These are phyloP conservation scores for Harpegnathos saltator DNA, from an alignment of 1,140 invertebrate genomes.

Conservation along the genomic window DNA sequence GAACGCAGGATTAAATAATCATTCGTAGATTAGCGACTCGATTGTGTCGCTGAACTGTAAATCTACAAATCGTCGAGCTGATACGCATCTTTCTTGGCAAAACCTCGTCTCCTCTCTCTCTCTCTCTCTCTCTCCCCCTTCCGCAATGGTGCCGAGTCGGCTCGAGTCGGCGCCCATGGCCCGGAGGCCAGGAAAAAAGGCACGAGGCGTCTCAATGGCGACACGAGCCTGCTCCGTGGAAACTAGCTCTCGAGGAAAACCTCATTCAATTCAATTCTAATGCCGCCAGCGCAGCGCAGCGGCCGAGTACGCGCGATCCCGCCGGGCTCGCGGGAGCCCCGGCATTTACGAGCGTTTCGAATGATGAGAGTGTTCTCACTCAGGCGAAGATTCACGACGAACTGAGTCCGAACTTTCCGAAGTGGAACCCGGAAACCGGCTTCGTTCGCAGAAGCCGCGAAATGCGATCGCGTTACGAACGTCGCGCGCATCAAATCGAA, in stretches of 20 bases:
- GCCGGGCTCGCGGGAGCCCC: slow-evolving; percentile 54
- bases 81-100: no score
- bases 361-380: slow-evolving; percentile 84
- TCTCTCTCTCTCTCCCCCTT: no score
- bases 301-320: slow-evolving; percentile 64
- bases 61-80: no score
- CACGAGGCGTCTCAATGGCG: slow-evolving; percentile 59
- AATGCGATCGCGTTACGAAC: neutral
- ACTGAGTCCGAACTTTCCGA: slow-evolving; percentile 75
- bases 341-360: slow-evolving; percentile 66
- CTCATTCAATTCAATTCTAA: slow-evolving; percentile 79
- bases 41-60: no score
- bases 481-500: no score
- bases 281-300: no score
- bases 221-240: slow-evolving; percentile 57
- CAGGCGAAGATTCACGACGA: slow-evolving; percentile 63
- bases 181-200: slow-evolving; percentile 46
- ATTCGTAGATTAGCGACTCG: no score
- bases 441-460: neutral
- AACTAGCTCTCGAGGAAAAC: slow-evolving; percentile 73
- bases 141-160: no score
- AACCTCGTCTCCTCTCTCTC: no score
- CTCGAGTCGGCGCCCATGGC: slow-evolving; percentile 20
- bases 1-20: no score
- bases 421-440: slow-evolving; percentile 66